phyloP scores from a whole-genome alignment of 2,888 invertebrate species.

The Tetropium fuscum region DNA sequence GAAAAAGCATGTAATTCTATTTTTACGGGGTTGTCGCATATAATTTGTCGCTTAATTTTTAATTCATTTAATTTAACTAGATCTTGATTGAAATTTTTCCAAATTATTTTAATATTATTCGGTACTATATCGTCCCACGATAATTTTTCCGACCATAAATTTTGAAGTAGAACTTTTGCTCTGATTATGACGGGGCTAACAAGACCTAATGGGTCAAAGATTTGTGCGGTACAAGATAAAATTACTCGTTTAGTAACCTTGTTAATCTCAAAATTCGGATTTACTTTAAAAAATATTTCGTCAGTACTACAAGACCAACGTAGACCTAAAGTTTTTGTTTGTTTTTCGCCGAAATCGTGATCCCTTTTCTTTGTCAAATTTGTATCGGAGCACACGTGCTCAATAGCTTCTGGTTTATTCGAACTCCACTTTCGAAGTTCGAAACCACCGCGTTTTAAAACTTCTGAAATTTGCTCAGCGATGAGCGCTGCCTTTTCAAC shows the following conservation, averaged over 20 bases:
- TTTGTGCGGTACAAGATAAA: slow-evolving; percentile 31
- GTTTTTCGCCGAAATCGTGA: slow-evolving; percentile 25
- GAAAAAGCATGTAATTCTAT: slow-evolving; percentile 37
- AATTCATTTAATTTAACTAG: slow-evolving; percentile 34
- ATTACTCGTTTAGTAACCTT: slow-evolving; percentile 32
- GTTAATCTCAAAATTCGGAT: not conserved
- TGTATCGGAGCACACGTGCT: slow-evolving; percentile 12
- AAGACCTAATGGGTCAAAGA: slow-evolving; percentile 43
- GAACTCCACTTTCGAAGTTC: slow-evolving; percentile 32
- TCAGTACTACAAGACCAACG: slow-evolving; percentile 25
- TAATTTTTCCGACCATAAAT: slow-evolving; percentile 34
- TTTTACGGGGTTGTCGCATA: slow-evolving; percentile 18
- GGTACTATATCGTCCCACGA: slow-evolving; percentile 33
- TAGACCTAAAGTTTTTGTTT: slow-evolving; percentile 36
- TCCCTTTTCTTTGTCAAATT: slow-evolving; percentile 15
- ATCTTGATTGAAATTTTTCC: slow-evolving; percentile 31
- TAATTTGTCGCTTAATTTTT: slow-evolving; percentile 29
- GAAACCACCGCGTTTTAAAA: slow-evolving; percentile 29
- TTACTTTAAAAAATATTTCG: slow-evolving; percentile 23
- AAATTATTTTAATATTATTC: slow-evolving; percentile 19
- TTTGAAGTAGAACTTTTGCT: slow-evolving; percentile 37
- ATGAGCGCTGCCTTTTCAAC: not conserved
- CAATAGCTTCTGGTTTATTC: slow-evolving; percentile 25
- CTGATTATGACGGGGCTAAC: slow-evolving; percentile 36
- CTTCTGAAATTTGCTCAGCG: not conserved